phyloP scores from a whole-genome alignment of 2,797 vertebrate genomes.

The Hipposideros larvatus region DNA sequence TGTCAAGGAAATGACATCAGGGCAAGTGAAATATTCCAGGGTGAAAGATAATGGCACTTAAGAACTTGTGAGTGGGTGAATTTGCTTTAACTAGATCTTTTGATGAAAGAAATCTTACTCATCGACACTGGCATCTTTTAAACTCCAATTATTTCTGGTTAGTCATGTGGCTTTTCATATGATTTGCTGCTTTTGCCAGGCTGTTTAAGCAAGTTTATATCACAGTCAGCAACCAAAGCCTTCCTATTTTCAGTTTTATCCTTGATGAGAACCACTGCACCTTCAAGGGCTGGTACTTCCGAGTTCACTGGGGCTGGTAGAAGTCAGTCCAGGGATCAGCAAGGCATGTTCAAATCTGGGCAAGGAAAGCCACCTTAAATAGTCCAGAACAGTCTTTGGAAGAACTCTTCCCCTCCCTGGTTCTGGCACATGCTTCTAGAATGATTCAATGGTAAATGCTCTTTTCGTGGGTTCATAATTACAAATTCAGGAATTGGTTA shows the following conservation, averaged over 20 bases:
- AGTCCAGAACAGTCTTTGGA: neutral
- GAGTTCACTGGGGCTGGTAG: neutral
- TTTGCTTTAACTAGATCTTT: constrained; percentile 54
- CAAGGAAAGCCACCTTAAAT: neutral
- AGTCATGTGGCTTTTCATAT: constrained; percentile 73
- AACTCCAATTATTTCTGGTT: constrained; percentile 69
- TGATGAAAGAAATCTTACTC: constrained; percentile 71
- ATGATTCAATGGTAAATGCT: constrained; percentile 62
- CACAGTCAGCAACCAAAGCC: constrained; percentile 57
- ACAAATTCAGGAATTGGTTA: neutral
- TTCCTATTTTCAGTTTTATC: constrained; percentile 79
- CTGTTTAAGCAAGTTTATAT: constrained; percentile 55
- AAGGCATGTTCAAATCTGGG: neutral
- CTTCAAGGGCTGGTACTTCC: neutral
- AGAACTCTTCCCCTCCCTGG: constrained; percentile 42
- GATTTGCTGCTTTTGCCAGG: constrained; percentile 60
- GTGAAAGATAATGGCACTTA: constrained; percentile 29
- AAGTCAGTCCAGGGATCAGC: neutral
- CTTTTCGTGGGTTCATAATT: constrained; percentile 7
- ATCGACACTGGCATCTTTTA: constrained; percentile 36
- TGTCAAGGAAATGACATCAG: constrained; percentile 28
- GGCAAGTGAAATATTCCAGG: neutral
- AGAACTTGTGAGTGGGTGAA: constrained; percentile 56
- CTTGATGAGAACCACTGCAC: constrained; percentile 57
- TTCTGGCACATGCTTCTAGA: constrained; percentile 53